Conservation (phyloP, 2,888 invertebrate species). For the Gisinianus flammeolus region DNA sequence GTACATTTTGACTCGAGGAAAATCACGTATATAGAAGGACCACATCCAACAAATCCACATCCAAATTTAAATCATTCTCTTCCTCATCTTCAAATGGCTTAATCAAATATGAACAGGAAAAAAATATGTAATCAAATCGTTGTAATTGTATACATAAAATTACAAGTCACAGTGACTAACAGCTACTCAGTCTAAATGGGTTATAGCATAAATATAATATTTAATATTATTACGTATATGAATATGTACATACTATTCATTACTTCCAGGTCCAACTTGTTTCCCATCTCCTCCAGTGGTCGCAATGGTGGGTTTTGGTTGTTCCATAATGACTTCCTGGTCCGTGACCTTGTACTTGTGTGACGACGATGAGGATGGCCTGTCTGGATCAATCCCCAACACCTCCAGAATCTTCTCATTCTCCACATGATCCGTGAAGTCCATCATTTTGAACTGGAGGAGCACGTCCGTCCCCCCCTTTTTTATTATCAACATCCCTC, state of each 20-base stretch:
- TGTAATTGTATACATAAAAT: too few relatives aligned
- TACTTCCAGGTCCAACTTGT: too few relatives aligned
- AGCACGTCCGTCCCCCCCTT: slow-evolving; percentile 66
- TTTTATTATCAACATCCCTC: slow-evolving; percentile 68
- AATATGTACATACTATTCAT: too few relatives aligned
- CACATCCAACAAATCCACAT: neutral
- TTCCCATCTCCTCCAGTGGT: too few relatives aligned
- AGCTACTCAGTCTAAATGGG: neutral
- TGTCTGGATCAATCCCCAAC: neutral
- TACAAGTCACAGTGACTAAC: neutral
- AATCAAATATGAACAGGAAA: neutral
- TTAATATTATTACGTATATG: too few relatives aligned
- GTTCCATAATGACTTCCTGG: too few relatives aligned
- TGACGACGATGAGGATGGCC: neutral
- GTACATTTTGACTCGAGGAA: slow-evolving; percentile 17
- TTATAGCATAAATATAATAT: neutral
- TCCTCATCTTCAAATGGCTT: neutral
- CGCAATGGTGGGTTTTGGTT: too few relatives aligned
- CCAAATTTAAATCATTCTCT: neutral
- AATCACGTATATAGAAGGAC: slow-evolving; percentile 7
- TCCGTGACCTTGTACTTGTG: too few relatives aligned
- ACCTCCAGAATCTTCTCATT: slow-evolving; percentile 64
- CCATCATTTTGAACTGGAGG: slow-evolving; percentile 67
- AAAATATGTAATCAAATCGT: too few relatives aligned
- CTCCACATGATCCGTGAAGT: slow-evolving; percentile 68